Percentiles rank a stretch among this genome's conserved stretches.
phyloP scores from a whole-genome alignment of 2,113 vertebrate genomes.

The Eurypyga helias region DNA sequence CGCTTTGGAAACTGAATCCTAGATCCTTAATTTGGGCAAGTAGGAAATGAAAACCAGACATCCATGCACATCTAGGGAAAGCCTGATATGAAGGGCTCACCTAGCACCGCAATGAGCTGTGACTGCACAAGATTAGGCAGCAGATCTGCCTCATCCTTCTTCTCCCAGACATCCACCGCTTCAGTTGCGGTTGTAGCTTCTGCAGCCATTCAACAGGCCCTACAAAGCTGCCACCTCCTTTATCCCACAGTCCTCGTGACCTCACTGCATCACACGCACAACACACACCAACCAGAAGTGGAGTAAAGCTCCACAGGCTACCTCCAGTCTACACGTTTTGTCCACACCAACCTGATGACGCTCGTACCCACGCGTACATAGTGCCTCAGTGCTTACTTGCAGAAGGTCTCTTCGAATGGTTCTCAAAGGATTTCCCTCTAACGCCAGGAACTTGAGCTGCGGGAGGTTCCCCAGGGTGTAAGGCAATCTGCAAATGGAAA shows the following conservation, averaged over 20 bases:
- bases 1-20: not conserved
- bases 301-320: not conserved
- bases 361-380: not conserved
- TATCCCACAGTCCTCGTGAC: not conserved
- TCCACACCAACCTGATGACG: not conserved
- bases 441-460: slow-evolving; percentile 85
- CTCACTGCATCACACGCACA: not conserved
- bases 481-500: slow-evolving; percentile 83
- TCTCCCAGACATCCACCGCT: not conserved
- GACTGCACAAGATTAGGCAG: not conserved
- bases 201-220: not conserved
- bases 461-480: slow-evolving; percentile 86
- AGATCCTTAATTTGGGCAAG: not conserved
- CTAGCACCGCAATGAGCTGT: too few species aligned
- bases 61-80: not conserved
- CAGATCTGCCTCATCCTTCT: not conserved
- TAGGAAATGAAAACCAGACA: not conserved
- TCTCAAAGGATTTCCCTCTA: slow-evolving; percentile 94
- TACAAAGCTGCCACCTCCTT: not conserved
- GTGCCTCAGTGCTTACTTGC: slow-evolving; percentile 78
- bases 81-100: not conserved
- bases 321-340: not conserved
- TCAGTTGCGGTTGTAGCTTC: not conserved
- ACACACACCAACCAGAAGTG: not conserved
- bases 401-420: slow-evolving; percentile 91